A percentile compares a stretch with the other conserved stretches of the same genome.
Evolutionary conservation across 2,113 vertebrate genomes (phyloP).

Genomic region (Phycodurus eques): DNA sequence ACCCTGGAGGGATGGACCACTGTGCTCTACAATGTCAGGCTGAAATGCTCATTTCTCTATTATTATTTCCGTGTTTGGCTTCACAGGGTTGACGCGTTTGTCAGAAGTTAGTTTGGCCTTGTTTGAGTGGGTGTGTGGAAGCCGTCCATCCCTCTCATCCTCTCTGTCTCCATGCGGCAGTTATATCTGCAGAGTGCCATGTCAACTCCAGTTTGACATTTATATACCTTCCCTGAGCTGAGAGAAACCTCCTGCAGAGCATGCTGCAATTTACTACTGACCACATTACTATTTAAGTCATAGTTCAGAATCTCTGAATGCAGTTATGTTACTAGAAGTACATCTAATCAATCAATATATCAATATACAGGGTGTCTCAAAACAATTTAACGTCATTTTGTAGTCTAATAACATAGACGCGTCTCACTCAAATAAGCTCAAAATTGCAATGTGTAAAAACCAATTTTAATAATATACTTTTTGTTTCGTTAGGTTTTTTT

Average conservation of each 20-base stretch:
- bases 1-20: slow-evolving; percentile 99
- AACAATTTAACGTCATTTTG: too few relatives aligned
- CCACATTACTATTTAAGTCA: too few relatives aligned
- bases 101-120: slow-evolving; percentile 6
- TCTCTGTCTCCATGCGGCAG: not conserved
- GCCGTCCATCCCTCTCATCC: not conserved
- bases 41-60: not conserved
- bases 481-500: too few relatives aligned
- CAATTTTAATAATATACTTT: too few relatives aligned
- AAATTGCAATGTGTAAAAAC: too few relatives aligned
- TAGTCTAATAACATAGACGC: too few relatives aligned
- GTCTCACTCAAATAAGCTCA: too few relatives aligned
- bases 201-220: slow-evolving; percentile 7
- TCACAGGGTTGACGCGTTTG: slow-evolving; percentile 14
- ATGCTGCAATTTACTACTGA: not conserved
- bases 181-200: slow-evolving; percentile 3
- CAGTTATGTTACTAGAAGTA: too few relatives aligned
- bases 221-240: slow-evolving; percentile 4
- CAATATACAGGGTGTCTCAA: too few relatives aligned
- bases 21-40: slow-evolving; percentile 93
- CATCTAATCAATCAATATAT: too few relatives aligned
- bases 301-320: too few relatives aligned
- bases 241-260: not conserved
- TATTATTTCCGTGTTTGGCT: not conserved
- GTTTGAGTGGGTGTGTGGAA: slow-evolving; percentile 20